phyloP scores from a whole-genome alignment of 2,797 vertebrate genomes.

The Molossus molossus region DNA sequence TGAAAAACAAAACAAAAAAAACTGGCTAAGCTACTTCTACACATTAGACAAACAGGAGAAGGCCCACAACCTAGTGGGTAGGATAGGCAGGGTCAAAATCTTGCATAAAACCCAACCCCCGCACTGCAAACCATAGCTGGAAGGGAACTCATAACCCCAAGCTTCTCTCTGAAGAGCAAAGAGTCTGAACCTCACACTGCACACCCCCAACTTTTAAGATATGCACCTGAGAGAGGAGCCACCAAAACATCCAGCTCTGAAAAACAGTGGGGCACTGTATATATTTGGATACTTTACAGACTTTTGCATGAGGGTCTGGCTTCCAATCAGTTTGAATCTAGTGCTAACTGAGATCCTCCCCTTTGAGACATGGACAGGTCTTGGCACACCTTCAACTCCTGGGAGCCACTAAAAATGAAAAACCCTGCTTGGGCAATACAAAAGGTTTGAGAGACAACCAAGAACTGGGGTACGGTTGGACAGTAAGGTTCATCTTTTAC shows the following conservation, averaged over 20 bases:
- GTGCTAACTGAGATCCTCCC: neutral
- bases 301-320: neutral
- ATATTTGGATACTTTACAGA: neutral
- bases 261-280: neutral
- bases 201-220: neutral
- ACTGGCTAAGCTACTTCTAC: neutral
- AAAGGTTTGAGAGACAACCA: neutral
- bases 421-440: neutral
- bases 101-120: neutral
- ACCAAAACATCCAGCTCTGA: neutral
- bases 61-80: neutral
- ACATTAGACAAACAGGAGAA: neutral
- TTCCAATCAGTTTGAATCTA: neutral
- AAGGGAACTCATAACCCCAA: neutral
- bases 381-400: neutral
- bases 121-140: neutral
- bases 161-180: neutral
- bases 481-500: neutral
- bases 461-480: neutral
- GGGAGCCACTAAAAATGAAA: neutral
- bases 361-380: neutral
- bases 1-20: neutral
- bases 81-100: neutral
- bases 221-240: neutral
- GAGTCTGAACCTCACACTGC: neutral